phyloP scores from a whole-genome alignment of 2,113 vertebrate species.

The Chroicocephalus ridibundus region DNA sequence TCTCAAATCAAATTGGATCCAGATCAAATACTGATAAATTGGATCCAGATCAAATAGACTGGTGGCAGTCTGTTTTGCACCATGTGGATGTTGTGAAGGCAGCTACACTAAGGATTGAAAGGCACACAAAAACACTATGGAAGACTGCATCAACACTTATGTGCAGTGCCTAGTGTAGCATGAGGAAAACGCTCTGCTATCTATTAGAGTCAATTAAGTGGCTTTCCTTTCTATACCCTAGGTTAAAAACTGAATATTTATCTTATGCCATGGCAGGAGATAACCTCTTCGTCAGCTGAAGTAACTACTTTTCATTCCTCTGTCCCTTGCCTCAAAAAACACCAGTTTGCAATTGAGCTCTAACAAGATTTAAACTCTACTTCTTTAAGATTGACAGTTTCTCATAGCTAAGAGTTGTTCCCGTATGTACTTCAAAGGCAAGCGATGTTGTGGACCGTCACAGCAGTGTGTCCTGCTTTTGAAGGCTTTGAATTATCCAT shows the following conservation, averaged over 20 bases:
- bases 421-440: neutral
- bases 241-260: neutral
- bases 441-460: neutral
- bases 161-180: neutral
- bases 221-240: neutral
- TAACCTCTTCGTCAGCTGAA: neutral
- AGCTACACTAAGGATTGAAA: neutral
- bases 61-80: neutral
- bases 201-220: neutral
- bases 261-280: neutral
- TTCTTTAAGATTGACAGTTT: neutral
- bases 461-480: neutral
- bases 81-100: neutral
- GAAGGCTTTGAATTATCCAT: neutral
- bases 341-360: neutral
- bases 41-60: neutral
- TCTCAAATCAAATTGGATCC: neutral
- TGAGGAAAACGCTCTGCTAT: neutral
- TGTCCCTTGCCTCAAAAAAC: neutral
- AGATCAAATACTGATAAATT: neutral
- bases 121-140: neutral
- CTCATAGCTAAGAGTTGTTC: neutral
- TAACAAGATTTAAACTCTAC: neutral
- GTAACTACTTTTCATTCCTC: neutral
- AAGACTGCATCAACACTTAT: neutral